A percentile compares a stretch with the other conserved stretches of the same genome.
These are phyloP conservation scores for Pteronura brasiliensis DNA, from an alignment of 2,113 vertebrate genomes.

Conservation along the genomic window DNA sequence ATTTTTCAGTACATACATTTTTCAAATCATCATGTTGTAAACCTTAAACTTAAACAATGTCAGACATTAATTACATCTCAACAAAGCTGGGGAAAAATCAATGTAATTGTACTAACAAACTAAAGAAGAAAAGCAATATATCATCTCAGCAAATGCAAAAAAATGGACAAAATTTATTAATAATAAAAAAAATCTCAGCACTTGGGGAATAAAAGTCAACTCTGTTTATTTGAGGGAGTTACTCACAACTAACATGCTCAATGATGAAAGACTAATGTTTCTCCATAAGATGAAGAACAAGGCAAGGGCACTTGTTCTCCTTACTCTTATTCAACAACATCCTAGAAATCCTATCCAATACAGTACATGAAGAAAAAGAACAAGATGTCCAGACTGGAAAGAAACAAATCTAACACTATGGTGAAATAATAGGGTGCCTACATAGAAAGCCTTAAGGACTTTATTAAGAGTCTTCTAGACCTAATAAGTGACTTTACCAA, in stretches of 20 bases:
- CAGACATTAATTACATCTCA: not conserved
- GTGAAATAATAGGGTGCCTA: not conserved
- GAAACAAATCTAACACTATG: not conserved
- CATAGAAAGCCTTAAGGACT: not conserved
- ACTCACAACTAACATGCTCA: not conserved
- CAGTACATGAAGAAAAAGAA: not conserved
- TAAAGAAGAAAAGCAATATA: not conserved
- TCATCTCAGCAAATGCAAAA: not conserved
- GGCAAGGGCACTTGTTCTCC: not conserved
- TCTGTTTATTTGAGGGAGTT: not conserved
- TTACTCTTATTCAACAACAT: not conserved
- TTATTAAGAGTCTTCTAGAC: not conserved
- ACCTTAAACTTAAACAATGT: not conserved
- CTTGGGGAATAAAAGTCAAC: not conserved
- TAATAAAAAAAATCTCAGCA: not conserved
- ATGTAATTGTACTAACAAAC: not conserved
- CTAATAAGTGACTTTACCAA: not conserved
- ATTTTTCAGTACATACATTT: not conserved
- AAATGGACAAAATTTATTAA: not conserved
- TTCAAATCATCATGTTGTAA: not conserved
- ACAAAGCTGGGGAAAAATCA: not conserved
- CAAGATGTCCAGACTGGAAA: not conserved
- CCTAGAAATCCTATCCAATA: not conserved
- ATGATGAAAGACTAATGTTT: not conserved
- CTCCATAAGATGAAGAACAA: not conserved